Evolutionary conservation across 64 coral and sea anemone species (phyloP).

Genomic region (Stylophora pistillata): DNA sequence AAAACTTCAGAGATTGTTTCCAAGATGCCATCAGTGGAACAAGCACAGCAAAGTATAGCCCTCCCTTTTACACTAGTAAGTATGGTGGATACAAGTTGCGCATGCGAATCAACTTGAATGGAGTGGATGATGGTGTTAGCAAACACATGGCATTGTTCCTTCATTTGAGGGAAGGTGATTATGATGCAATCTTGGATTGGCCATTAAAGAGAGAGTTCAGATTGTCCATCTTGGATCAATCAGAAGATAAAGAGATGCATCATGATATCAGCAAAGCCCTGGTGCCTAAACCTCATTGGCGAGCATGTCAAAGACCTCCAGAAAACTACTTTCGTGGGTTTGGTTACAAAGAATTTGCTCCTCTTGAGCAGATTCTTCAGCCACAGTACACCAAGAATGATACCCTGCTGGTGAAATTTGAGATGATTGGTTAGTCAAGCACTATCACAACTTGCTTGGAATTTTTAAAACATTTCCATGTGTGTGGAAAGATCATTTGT

Average conservation of each 20-base stretch:
- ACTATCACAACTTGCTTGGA: no score
- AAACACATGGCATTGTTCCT: constrained; percentile 73
- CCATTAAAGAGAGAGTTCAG: constrained; percentile 79
- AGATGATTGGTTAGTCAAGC: constrained; percentile 63
- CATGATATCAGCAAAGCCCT: constrained; percentile 92
- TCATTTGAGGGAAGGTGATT: constrained; percentile 87
- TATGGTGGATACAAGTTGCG: constrained; percentile 71
- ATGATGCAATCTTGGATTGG: constrained; percentile 79
- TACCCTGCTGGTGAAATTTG: constrained; percentile 77
- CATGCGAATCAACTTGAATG: constrained; percentile 72
- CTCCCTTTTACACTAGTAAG: constrained; percentile 73
- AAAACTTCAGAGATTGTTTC: constrained; percentile 65
- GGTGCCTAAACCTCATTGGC: constrained; percentile 72
- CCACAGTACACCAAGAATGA: constrained; percentile 81
- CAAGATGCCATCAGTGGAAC: constrained; percentile 55
- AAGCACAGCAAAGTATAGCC: constrained; percentile 67
- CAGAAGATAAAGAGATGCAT: constrained; percentile 60
- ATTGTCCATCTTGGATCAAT: constrained; percentile 88
- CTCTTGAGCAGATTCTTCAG: constrained; percentile 76
- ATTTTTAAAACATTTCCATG: no score
- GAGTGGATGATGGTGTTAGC: constrained; percentile 69
- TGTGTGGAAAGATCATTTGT: no score
- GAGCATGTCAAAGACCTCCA: constrained; percentile 82
- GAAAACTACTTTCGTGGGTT: constrained; percentile 87
- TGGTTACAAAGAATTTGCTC: constrained; percentile 88